phyloP scores from a whole-genome alignment of 2,888 invertebrate genomes.

The Phyllotreta cruciferae region DNA sequence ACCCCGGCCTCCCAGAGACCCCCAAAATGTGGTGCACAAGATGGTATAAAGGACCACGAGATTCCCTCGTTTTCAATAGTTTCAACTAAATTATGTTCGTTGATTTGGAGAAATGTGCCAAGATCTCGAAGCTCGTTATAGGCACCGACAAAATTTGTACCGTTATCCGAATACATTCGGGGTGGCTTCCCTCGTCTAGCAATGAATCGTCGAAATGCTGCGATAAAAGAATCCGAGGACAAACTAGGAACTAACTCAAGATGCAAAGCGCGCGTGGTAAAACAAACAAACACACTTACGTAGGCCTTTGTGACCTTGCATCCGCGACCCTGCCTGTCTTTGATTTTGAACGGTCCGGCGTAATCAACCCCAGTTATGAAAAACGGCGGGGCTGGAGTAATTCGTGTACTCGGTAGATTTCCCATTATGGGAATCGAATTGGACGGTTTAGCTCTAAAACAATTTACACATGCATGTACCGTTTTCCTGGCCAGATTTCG shows the following conservation, averaged over 20 bases:
- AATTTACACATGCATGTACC: constrained; percentile 9
- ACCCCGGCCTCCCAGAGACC: no score
- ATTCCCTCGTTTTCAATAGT: no score
- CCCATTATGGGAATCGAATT: not conserved
- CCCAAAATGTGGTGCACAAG: no score
- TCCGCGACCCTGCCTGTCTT: not conserved
- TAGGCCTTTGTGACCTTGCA: not conserved
- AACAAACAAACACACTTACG: constrained; percentile 1
- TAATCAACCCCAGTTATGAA: not conserved
- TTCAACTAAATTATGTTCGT: no score
- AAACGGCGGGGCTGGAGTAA: constrained; percentile 1
- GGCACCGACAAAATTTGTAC: constrained; percentile 1
- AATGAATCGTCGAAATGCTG: not conserved
- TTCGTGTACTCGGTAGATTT: not conserved
- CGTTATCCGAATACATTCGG: not conserved
- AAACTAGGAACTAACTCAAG: constrained; percentile 1
- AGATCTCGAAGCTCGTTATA: not conserved
- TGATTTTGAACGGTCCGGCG: constrained; percentile 3
- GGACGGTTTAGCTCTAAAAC: not conserved
- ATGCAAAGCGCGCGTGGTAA: not conserved
- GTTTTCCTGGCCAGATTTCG: constrained; percentile 13
- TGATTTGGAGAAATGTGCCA: not conserved
- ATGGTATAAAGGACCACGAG: no score
- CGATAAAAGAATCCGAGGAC: not conserved
- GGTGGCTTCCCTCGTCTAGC: not conserved